A percentile compares a stretch with the other conserved stretches of the same genome.
Evolutionary conservation across 2,113 vertebrate genomes (phyloP).

Genomic region (Notarius lentiginosus): DNA sequence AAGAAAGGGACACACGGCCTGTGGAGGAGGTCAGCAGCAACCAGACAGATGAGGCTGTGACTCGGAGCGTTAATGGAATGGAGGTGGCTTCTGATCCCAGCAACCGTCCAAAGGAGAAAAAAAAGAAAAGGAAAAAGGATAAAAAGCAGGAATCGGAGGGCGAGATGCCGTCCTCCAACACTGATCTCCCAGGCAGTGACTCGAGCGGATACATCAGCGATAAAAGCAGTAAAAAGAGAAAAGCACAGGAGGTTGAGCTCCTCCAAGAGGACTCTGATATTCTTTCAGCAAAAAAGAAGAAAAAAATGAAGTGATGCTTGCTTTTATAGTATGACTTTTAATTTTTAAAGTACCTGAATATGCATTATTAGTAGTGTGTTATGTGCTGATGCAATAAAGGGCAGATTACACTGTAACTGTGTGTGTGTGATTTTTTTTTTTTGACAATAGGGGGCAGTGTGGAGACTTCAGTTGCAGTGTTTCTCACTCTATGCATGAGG

Average conservation of each 20-base stretch:
- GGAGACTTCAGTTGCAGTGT: not conserved
- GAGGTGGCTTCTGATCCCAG: conserved; percentile 21
- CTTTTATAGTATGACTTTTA: not conserved
- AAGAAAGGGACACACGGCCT: not conserved
- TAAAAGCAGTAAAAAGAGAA: conserved; percentile 80
- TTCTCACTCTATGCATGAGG: no score
- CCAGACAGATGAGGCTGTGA: not conserved
- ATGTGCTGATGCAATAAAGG: conserved; percentile 2
- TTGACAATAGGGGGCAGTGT: conserved; percentile 52
- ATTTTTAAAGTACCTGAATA: not conserved
- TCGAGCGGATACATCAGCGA: conserved; percentile 81
- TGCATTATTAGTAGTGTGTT: not conserved
- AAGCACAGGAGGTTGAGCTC: conserved; percentile 63
- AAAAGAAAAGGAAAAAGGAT: conserved; percentile 58
- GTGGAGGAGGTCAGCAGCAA: not conserved
- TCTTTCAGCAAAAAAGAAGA: conserved; percentile 77
- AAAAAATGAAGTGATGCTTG: conserved; percentile 57
- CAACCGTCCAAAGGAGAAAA: conserved; percentile 42
- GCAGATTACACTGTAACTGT: not conserved
- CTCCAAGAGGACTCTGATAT: conserved; percentile 46
- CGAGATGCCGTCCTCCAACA: conserved; percentile 46
- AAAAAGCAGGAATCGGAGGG: conserved; percentile 60
- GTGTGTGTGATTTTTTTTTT: not conserved
- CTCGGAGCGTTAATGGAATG: not conserved
- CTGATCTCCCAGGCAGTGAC: conserved; percentile 73